Evolutionary conservation across 2,888 invertebrate species (phyloP).

Genomic region (Drosophila nr. perissopoda): DNA sequence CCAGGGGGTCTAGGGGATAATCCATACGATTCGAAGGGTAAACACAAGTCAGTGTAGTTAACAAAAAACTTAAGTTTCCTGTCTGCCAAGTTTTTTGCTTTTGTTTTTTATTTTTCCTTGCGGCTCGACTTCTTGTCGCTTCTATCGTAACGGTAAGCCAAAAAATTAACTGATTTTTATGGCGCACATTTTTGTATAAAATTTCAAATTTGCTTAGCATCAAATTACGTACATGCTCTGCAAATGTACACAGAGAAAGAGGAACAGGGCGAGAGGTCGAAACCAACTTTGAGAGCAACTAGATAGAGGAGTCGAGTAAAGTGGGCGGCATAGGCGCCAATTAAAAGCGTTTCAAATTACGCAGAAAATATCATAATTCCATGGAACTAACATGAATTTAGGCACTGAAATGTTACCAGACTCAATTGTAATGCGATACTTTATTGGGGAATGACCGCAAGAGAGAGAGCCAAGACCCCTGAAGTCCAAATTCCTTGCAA

Average conservation of each 20-base stretch:
- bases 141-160: constrained; percentile 44
- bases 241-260: constrained; percentile 18
- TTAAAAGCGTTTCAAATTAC: constrained; percentile 78
- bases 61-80: constrained; percentile 80
- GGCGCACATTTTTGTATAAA: constrained; percentile 72
- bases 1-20: constrained; percentile 47
- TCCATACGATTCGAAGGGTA: constrained; percentile 77
- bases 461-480: constrained; percentile 6
- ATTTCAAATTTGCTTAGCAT: constrained; percentile 77
- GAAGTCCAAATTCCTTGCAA: constrained; percentile 18
- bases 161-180: constrained; percentile 57
- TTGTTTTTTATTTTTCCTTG: constrained; percentile 14
- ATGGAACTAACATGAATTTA: constrained; percentile 73
- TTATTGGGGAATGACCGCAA: constrained; percentile 53
- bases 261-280: neutral
- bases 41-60: constrained; percentile 72
- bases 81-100: constrained; percentile 72
- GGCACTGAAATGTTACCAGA: constrained; percentile 58
- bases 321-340: constrained; percentile 73
- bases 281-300: constrained; percentile 35
- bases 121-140: constrained; percentile 37
- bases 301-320: constrained; percentile 19
- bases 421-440: constrained; percentile 70
- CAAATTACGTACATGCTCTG: constrained; percentile 74
- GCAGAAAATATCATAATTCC: constrained; percentile 79